Percentiles rank a stretch among this genome's conserved stretches.
Evolutionary conservation across 2,797 vertebrate genomes (phyloP).

Genomic region (Melanogrammus aeglefinus): DNA sequence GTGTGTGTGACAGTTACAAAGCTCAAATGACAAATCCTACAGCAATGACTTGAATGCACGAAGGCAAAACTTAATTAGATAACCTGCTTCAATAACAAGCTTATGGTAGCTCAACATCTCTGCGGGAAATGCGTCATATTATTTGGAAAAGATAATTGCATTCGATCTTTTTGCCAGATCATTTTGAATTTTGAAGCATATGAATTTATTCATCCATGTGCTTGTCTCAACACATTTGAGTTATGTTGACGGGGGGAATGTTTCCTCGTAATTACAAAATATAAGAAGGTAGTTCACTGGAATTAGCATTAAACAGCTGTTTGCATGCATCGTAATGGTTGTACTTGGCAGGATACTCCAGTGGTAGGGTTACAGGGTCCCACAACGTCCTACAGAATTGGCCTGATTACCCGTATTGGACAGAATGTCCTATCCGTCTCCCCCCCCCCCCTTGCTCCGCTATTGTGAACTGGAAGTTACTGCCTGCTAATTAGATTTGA

Average conservation of each 20-base stretch:
- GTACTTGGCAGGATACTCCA: neutral
- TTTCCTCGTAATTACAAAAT: too few species aligned
- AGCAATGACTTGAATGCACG: too few species aligned
- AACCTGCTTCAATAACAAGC: neutral
- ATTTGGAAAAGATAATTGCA: neutral
- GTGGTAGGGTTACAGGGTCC: conserved; percentile 11
- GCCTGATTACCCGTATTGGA: conserved; percentile 54
- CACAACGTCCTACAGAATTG: conserved; percentile 45
- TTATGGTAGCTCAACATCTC: neutral
- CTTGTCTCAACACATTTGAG: neutral
- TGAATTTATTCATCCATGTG: neutral
- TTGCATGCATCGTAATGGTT: neutral
- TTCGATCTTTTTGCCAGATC: neutral
- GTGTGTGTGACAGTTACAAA: neutral
- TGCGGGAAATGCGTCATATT: neutral
- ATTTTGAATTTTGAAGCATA: neutral
- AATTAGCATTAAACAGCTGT: neutral
- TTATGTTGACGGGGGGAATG: neutral
- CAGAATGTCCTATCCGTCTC: conserved; percentile 51
- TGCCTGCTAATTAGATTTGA: conserved; percentile 55
- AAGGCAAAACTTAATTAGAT: neutral
- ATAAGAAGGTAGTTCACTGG: neutral
- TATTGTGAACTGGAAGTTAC: conserved; percentile 34
- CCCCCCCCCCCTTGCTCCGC: conserved; percentile 31
- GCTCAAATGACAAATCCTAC: too few species aligned